Base-by-base conservation (phyloP, 2,113 vertebrate species). In the Hippolais icterina region DNA sequence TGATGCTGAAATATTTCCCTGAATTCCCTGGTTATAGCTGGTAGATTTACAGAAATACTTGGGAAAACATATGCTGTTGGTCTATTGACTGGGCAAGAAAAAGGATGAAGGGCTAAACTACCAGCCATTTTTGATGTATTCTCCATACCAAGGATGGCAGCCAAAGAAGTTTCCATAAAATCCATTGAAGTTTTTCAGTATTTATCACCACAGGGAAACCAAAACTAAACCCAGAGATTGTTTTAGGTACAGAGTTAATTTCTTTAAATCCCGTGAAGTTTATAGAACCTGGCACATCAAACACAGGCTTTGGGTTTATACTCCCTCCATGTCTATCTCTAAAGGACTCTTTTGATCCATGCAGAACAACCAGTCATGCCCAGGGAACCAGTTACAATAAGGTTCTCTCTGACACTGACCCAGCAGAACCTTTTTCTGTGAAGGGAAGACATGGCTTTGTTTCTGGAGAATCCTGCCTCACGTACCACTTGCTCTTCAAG, bases 1-100 rank as follows among this genome's bases (percentile, higher is more conserved):
- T 41, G 15, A 52, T 4, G 22, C 37, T 60, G 27, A 29, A 47
- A 52, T 0, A 0, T 77, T 35, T 22, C n/a, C 12, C 39, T 74
- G 6, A 33, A 65, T 74, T 77, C 9, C 44, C 54, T 52, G 9
- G 7, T 52, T 77, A 17, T 7, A 75, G 19, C 41, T 29, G 7
- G 18, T 31, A 84, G 33, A 59, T 22, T 56, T 59, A 69, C 59
- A 83, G 29, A 94, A 83, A 47, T 59, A 66, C 6, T 35, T 66
- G 24, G 20, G 31, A 44, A 70, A 91, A 60, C 20, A 54, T 9
- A 56, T 53, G 33, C n/a, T 80, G 74, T 39, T 35, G 19, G 10
- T 47, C 20, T 90, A 16, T 3, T 74, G 56, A 54, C 91, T 75
- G 49, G 39, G 31, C 71, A 91, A 78, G 15, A 85, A 94, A 70